Conservation (phyloP, 2,888 invertebrate genomes). For the Ernsta delagoae region DNA sequence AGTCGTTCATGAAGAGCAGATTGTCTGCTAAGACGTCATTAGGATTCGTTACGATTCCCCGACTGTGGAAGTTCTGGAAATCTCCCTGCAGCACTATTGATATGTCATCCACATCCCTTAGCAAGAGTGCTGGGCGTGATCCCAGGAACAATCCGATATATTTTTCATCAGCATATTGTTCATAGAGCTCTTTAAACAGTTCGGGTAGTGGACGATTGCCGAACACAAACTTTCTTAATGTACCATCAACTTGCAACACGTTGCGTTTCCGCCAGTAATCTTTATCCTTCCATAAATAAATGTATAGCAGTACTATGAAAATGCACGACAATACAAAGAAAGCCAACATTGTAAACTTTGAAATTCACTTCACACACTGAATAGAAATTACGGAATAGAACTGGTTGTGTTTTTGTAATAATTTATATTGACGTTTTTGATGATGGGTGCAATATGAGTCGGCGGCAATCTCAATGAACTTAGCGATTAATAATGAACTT, state of each 20-base stretch:
- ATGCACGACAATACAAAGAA: slow-evolving; percentile 44
- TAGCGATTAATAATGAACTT: no score
- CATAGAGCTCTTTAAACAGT: slow-evolving; percentile 57
- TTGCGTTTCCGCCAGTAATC: slow-evolving; percentile 64
- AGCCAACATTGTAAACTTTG: slow-evolving; percentile 38
- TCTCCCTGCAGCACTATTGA: slow-evolving; percentile 59
- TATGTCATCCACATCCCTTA: slow-evolving; percentile 61
- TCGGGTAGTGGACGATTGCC: slow-evolving; percentile 59
- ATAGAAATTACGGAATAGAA: no score
- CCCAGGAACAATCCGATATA: slow-evolving; percentile 57
- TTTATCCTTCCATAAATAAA: slow-evolving; percentile 42
- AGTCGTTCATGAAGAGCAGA: slow-evolving; percentile 61
- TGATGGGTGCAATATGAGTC: no score
- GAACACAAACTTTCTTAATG: slow-evolving; percentile 53
- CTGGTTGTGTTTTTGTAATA: no score
- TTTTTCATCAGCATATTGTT: slow-evolving; percentile 49
- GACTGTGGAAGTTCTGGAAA: slow-evolving; percentile 61
- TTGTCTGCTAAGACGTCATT: slow-evolving; percentile 63
- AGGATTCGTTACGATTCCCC: slow-evolving; percentile 56
- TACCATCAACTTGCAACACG: slow-evolving; percentile 52
- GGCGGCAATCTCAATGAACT: no score
- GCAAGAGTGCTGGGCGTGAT: slow-evolving; percentile 52
- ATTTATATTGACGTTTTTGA: no score
- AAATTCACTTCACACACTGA: no score
- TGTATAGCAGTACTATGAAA: slow-evolving; percentile 42